Evolutionary conservation across 1,140 invertebrate species (phyloP).

Genomic region (Parasteatoda tepidariorum): DNA sequence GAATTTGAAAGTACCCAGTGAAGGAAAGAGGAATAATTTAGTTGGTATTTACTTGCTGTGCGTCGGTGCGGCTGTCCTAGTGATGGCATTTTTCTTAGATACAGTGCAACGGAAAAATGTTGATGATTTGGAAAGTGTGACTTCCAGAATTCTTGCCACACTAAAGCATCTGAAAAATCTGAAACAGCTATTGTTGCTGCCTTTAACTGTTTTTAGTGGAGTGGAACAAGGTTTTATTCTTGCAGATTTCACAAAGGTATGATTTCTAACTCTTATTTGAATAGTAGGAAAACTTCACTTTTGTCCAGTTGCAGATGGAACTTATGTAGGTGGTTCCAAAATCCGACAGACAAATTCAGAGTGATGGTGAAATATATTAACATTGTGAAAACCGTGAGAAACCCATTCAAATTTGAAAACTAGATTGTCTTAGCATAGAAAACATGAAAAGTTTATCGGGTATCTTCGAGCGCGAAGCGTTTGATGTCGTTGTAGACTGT

Average conservation of each 20-base stretch:
- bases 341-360: no score
- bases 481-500: no score
- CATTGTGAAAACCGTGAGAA: no score
- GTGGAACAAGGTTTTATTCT: conserved; percentile 97
- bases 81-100: conserved; percentile 89
- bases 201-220: conserved; percentile 95
- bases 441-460: no score
- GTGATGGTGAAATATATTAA: no score
- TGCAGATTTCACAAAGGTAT: conserved; percentile 92
- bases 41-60: conserved; percentile 89
- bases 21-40: conserved; percentile 87
- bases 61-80: conserved; percentile 83
- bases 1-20: conserved; percentile 80
- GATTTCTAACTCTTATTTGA: no score
- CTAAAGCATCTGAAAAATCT: conserved; percentile 85
- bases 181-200: conserved; percentile 91
- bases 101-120: conserved; percentile 72
- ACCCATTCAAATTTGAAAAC: no score
- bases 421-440: no score
- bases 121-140: conserved; percentile 79
- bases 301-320: no score
- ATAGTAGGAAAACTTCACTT: no score
- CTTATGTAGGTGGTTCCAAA: no score
- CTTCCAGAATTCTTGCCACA: conserved; percentile 87
- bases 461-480: no score